phyloP scores from a whole-genome alignment of 30 jellyfish, hydroid and myxozoan genomes.

The Mastigias papua region DNA sequence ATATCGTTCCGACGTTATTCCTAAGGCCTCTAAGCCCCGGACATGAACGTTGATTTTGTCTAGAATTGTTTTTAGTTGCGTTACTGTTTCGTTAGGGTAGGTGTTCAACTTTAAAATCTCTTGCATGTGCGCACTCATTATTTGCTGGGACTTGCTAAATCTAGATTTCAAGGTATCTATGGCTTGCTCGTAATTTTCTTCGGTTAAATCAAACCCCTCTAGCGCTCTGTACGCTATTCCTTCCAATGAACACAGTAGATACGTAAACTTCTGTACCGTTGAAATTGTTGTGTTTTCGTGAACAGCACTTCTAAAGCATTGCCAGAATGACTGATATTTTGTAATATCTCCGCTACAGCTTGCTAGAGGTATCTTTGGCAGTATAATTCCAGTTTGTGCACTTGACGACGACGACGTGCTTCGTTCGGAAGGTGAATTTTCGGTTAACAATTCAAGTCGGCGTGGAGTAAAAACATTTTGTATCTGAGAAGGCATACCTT shows the following conservation, averaged over 20 bases:
- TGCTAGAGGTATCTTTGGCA: too few species aligned
- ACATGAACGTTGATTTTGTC: slow-evolving; percentile 42
- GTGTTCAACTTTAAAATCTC: slow-evolving; percentile 18
- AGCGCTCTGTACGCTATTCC: slow-evolving; percentile 44
- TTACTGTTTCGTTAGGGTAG: slow-evolving; percentile 24
- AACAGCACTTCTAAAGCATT: slow-evolving; percentile 8
- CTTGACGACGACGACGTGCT: too few species aligned
- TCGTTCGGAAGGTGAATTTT: too few species aligned
- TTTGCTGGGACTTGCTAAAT: too few species aligned
- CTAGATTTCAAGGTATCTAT: slow-evolving; percentile 10
- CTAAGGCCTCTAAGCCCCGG: slow-evolving; percentile 17
- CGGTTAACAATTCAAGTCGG: too few species aligned
- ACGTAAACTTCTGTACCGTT: slow-evolving; percentile 17
- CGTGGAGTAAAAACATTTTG: too few species aligned
- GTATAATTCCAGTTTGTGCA: too few species aligned
- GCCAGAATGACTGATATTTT: slow-evolving; percentile 41
- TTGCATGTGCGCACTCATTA: slow-evolving; percentile 38
- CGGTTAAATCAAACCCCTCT: slow-evolving; percentile 26
- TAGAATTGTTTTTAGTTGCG: slow-evolving; percentile 15
- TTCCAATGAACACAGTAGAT: slow-evolving; percentile 40
- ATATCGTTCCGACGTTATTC: slow-evolving; percentile 38
- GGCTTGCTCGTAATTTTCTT: slow-evolving; percentile 38
- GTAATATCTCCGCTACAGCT: slow-evolving; percentile 35
- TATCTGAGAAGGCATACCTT: too few species aligned
- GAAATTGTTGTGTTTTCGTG: slow-evolving; percentile 11